phyloP scores from a whole-genome alignment of 2,113 vertebrate species.

The Saiga tatarica region DNA sequence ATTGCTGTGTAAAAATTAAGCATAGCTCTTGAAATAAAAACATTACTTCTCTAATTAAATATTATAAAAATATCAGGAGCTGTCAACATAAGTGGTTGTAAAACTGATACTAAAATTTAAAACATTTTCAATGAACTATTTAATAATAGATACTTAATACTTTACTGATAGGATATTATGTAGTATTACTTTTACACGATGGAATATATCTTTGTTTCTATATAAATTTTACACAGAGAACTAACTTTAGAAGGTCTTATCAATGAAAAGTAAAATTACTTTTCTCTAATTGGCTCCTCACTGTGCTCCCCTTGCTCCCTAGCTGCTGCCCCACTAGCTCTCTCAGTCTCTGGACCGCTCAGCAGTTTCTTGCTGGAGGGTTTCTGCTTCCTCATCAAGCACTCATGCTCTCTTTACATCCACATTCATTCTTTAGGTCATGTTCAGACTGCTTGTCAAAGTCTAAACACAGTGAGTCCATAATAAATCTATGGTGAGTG shows the following conservation, averaged over 20 bases:
- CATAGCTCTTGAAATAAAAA: constrained; percentile 13
- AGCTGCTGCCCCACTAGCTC: fast-evolving
- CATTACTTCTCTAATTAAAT: background rate
- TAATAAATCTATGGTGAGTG: background rate
- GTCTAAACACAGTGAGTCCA: background rate
- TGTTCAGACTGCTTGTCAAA: too few relatives aligned
- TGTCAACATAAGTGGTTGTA: background rate
- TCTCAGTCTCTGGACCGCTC: background rate
- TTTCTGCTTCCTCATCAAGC: background rate
- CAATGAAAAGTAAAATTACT: background rate
- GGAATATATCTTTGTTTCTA: background rate
- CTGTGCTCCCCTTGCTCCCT: background rate
- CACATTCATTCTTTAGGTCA: too few relatives aligned
- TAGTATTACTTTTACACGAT: background rate
- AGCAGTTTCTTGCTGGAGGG: background rate
- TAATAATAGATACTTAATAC: background rate
- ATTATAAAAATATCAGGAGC: constrained; percentile 6
- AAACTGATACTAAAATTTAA: background rate
- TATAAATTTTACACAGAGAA: background rate
- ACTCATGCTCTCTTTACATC: background rate
- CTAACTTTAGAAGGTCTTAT: background rate
- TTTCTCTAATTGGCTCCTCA: background rate
- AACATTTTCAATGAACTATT: background rate
- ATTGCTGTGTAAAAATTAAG: background rate
- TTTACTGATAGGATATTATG: background rate